A percentile compares a stretch with the other conserved stretches of the same genome.
Conservation (phyloP, 2,888 invertebrate species). For the Cheilosia vernalis region DNA sequence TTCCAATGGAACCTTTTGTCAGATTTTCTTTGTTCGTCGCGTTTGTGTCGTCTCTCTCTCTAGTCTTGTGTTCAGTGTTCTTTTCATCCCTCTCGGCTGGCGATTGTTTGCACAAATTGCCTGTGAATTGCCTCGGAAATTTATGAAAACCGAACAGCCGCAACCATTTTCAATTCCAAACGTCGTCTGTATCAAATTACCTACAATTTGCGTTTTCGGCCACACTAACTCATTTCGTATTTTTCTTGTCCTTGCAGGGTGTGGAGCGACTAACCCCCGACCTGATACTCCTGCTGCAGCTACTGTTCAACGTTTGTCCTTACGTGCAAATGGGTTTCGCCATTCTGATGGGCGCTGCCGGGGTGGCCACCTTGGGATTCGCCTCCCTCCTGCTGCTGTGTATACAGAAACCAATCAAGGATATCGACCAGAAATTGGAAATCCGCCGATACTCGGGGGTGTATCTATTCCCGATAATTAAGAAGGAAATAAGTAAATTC, state of each 20-base stretch:
- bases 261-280: conserved; percentile 83
- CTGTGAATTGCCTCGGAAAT: conserved; percentile 33
- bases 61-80: background rate
- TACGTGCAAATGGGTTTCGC: conserved; percentile 84
- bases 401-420: conserved; percentile 76
- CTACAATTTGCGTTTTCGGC: conserved; percentile 34
- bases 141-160: conserved; percentile 32
- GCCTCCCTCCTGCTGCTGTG: conserved; percentile 79
- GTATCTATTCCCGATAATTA: conserved; percentile 76
- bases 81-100: background rate
- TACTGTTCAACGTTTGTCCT: conserved; percentile 85
- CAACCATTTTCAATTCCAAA: conserved; percentile 52
- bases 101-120: conserved; percentile 30
- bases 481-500: conserved; percentile 71
- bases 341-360: conserved; percentile 84
- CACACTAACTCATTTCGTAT: conserved; percentile 16
- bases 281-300: conserved; percentile 83
- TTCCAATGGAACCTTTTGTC: conserved; percentile 43
- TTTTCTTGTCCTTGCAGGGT: conserved; percentile 77
- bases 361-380: conserved; percentile 83
- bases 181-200: conserved; percentile 40
- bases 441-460: conserved; percentile 76
- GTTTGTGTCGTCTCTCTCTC: too few species aligned
- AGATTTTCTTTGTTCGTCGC: conserved; percentile 3
- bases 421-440: conserved; percentile 74